phyloP scores from a whole-genome alignment of 1,140 invertebrate species.

The Drosophila aff. region DNA sequence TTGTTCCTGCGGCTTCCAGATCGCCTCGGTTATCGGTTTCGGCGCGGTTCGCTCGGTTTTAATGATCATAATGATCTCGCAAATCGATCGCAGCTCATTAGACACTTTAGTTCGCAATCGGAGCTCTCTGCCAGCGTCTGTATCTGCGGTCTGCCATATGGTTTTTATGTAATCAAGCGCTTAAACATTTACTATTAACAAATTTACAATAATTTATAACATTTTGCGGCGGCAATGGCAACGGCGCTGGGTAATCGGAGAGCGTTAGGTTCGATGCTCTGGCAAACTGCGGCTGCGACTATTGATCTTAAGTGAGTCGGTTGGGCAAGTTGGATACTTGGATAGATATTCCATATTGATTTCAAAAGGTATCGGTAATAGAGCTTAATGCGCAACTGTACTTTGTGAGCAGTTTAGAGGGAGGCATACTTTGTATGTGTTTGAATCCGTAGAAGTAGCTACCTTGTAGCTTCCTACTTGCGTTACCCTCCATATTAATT shows the following conservation, averaged over 20 bases:
- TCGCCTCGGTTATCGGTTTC: constrained; percentile 21
- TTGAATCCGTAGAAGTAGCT: background rate
- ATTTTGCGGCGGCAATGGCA: constrained; percentile 28
- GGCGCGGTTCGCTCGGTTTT: constrained; percentile 26
- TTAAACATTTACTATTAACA: constrained; percentile 68
- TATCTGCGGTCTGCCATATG: constrained; percentile 19
- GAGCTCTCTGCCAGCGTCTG: background rate
- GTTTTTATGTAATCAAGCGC: constrained; percentile 67
- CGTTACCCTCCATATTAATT: constrained; percentile 21
- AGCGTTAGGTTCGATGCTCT: constrained; percentile 32
- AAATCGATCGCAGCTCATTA: constrained; percentile 66
- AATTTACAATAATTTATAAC: constrained; percentile 53
- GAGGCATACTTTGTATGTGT: background rate
- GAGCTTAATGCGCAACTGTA: constrained; percentile 24
- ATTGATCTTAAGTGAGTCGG: constrained; percentile 53
- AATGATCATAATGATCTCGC: constrained; percentile 47
- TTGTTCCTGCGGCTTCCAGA: constrained; percentile 57
- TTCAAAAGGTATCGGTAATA: background rate
- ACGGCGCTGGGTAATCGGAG: constrained; percentile 29
- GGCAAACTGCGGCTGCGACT: constrained; percentile 32
- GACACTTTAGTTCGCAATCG: constrained; percentile 33
- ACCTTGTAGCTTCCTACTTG: background rate
- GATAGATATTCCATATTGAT: constrained; percentile 4
- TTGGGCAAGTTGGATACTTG: constrained; percentile 26
- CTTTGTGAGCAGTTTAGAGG: background rate